phyloP scores from a whole-genome alignment of 2,113 vertebrate species.

The Nycticebus coucang region DNA sequence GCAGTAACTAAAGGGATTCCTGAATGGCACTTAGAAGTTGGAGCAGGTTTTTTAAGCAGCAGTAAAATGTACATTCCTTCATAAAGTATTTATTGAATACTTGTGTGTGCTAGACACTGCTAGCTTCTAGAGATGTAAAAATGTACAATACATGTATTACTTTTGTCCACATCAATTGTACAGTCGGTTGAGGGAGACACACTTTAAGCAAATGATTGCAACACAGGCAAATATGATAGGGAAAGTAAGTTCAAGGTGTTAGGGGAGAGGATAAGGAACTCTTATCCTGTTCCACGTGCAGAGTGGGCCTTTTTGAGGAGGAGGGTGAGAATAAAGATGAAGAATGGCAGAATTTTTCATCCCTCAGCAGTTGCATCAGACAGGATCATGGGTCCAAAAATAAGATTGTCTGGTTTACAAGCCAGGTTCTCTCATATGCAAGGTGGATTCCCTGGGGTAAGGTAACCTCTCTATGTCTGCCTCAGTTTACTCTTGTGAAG shows the following conservation, averaged over 20 bases:
- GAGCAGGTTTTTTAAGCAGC: neutral
- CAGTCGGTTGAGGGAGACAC: neutral
- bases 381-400: neutral
- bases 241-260: neutral
- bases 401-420: neutral
- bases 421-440: neutral
- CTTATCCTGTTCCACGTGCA: neutral
- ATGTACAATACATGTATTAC: neutral
- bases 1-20: neutral
- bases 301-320: neutral
- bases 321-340: neutral
- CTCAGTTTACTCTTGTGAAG: conserved; percentile 18
- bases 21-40: neutral
- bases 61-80: neutral
- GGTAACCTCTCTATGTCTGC: neutral
- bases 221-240: neutral
- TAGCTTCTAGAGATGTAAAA: neutral
- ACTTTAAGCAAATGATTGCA: neutral
- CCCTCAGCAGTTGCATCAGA: neutral
- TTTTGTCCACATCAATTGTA: neutral
- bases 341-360: neutral
- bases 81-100: neutral
- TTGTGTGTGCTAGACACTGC: neutral
- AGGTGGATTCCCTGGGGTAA: neutral
- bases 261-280: neutral